Conservation (phyloP, 2,113 vertebrate genomes). For the Pseudopodoces humilis region DNA sequence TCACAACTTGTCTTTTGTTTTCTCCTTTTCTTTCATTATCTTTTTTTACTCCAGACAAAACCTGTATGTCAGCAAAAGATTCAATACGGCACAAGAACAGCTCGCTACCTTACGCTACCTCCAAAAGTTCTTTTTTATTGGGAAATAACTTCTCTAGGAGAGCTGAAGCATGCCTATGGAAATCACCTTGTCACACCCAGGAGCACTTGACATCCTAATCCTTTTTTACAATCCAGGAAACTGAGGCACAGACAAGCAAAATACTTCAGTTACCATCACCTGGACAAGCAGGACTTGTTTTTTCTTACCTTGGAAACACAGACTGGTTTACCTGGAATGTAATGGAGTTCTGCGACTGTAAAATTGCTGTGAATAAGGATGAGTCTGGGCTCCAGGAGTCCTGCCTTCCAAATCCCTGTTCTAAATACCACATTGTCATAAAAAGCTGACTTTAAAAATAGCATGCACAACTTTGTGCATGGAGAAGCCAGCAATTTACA, state of each 20-base stretch:
- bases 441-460: conserved; percentile 44
- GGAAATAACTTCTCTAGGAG: neutral
- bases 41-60: neutral
- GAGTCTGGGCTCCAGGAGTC: conserved; percentile 1
- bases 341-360: neutral
- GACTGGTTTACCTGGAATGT: neutral
- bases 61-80: neutral
- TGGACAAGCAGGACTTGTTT: neutral
- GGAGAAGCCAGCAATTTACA: conserved; percentile 26
- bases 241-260: conserved; percentile 4
- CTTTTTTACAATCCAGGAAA: neutral
- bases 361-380: conserved; percentile 21
- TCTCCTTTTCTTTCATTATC: neutral
- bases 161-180: neutral
- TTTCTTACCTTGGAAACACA: conserved; percentile 13
- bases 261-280: neutral
- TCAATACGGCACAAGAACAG: neutral
- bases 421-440: conserved; percentile 9
- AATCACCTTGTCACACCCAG: neutral
- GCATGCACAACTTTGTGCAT: neutral
- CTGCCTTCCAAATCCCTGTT: neutral
- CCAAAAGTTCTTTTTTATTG: neutral
- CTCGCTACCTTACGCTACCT: neutral
- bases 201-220: neutral
- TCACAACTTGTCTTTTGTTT: neutral